These are phyloP conservation scores for Cladopsammia gracilis DNA, from an alignment of 64 coral and sea anemone genomes.

Conservation along the genomic window DNA sequence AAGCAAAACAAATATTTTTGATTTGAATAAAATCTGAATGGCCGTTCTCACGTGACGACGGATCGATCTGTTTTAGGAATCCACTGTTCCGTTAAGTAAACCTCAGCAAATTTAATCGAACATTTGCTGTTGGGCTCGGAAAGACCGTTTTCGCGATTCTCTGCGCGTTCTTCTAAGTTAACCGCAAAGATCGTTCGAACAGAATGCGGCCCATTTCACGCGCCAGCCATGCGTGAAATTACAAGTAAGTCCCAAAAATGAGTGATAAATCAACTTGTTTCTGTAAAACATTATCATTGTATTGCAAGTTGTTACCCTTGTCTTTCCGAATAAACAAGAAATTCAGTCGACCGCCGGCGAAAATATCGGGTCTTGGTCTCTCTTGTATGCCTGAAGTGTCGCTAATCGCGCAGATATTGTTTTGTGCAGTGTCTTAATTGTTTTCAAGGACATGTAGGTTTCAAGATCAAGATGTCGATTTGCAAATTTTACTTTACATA, in stretches of 20 bases:
- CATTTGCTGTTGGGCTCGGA: not conserved
- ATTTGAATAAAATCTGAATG: constrained; percentile 53
- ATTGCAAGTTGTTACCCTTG: not conserved
- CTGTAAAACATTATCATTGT: constrained; percentile 39
- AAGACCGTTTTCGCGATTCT: not conserved
- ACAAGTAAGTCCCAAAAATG: constrained; percentile 34
- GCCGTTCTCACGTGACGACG: constrained; percentile 24
- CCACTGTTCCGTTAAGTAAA: constrained; percentile 27
- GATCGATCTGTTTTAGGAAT: constrained; percentile 31
- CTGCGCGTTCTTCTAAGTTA: not conserved
- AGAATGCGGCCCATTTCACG: constrained; percentile 37
- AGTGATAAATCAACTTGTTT: constrained; percentile 20
- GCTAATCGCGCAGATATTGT: constrained; percentile 30
- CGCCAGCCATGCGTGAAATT: constrained; percentile 59
- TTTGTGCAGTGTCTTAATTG: constrained; percentile 3
- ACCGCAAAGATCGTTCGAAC: constrained; percentile 32
- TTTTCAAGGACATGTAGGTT: constrained; percentile 46
- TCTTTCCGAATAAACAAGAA: not conserved
- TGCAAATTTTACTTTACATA: constrained; percentile 32
- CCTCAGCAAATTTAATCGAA: constrained; percentile 1
- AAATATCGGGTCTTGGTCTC: constrained; percentile 2
- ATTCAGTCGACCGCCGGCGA: constrained; percentile 15
- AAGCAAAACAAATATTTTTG: constrained; percentile 44
- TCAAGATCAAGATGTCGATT: constrained; percentile 31
- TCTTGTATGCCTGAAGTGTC: constrained; percentile 7